A percentile compares a stretch with the other conserved stretches of the same genome.
These are phyloP conservation scores for Drosophila fuyamai DNA, from an alignment of 1,140 invertebrate genomes.

Conservation along the genomic window DNA sequence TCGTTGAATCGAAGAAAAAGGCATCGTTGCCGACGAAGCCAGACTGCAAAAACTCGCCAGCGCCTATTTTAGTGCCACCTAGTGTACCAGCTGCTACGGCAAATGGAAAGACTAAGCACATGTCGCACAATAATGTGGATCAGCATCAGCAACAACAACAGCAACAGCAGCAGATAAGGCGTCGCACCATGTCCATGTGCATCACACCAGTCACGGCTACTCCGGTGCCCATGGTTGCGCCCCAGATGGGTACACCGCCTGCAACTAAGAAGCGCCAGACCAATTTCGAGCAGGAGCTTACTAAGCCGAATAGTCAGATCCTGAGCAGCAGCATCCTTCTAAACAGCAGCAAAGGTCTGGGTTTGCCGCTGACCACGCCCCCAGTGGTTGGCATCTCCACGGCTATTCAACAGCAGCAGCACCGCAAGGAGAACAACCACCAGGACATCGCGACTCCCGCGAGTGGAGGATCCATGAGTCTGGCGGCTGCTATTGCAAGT, in stretches of 20 bases:
- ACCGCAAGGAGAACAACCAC: slow-evolving; percentile 74
- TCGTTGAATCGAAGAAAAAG: slow-evolving; percentile 52
- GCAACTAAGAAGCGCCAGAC: slow-evolving; percentile 72
- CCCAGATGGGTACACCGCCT: slow-evolving; percentile 9
- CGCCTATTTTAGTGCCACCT: slow-evolving; percentile 4
- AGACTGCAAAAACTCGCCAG: slow-evolving; percentile 11
- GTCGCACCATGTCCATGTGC: slow-evolving; percentile 71
- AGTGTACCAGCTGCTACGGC: slow-evolving; percentile 7
- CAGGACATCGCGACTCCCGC: slow-evolving; percentile 32
- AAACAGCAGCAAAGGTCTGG: slow-evolving; percentile 62
- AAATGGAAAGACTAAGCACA: slow-evolving; percentile 60
- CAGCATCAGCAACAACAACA: slow-evolving; percentile 25
- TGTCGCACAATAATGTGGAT: slow-evolving; percentile 12
- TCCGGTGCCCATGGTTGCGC: neutral
- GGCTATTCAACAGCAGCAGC: slow-evolving; percentile 49
- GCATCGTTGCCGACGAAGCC: slow-evolving; percentile 12
- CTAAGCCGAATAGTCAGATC: slow-evolving; percentile 73
- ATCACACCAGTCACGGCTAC: slow-evolving; percentile 28
- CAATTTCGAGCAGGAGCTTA: slow-evolving; percentile 79
- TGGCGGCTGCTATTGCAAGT: slow-evolving; percentile 65
- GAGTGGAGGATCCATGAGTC: slow-evolving; percentile 47
- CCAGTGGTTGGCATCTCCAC: slow-evolving; percentile 3
- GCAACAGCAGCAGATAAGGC: slow-evolving; percentile 47
- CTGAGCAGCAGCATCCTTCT: slow-evolving; percentile 70
- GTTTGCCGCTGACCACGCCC: neutral